A percentile compares a stretch with the other conserved stretches of the same genome.
Conservation (phyloP, 30 jellyfish, hydroid and myxozoan species). For the Chrysaora quinquecirrha region DNA sequence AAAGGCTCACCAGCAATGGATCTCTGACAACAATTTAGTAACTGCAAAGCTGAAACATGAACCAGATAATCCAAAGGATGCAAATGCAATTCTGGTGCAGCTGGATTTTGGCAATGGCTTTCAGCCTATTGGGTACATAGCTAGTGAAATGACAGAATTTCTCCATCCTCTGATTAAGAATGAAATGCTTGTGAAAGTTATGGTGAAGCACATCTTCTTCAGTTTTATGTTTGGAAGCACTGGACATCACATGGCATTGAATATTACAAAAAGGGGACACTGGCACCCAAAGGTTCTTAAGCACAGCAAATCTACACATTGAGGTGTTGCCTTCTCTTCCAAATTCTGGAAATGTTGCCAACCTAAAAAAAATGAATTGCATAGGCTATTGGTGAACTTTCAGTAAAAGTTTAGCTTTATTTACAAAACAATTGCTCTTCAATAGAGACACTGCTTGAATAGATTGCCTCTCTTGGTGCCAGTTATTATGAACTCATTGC, state of each 20-base stretch:
- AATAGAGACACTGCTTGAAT: no score
- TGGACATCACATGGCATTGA: not conserved
- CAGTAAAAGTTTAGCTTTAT: not conserved
- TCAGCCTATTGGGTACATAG: not conserved
- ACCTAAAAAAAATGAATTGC: not conserved
- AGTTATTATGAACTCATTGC: not conserved
- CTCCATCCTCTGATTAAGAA: not conserved
- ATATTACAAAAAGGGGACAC: not conserved
- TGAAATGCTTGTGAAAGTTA: not conserved
- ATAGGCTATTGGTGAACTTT: not conserved
- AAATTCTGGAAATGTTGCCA: no score
- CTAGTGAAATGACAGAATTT: not conserved
- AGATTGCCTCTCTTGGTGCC: not conserved
- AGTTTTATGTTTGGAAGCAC: not conserved
- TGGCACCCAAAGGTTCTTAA: no score
- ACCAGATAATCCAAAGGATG: not conserved
- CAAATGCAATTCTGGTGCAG: no score
- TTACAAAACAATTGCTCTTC: no score
- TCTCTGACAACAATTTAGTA: no score
- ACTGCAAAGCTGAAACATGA: not conserved
- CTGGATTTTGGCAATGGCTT: not conserved
- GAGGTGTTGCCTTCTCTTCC: not conserved
- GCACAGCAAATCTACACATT: no score
- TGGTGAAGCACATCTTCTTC: not conserved
- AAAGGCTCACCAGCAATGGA: not conserved